Evolutionary conservation across 2,888 invertebrate genomes (phyloP), one percentile per base, ranked within the genome.

Genomic region (Amiota mariae): DNA sequence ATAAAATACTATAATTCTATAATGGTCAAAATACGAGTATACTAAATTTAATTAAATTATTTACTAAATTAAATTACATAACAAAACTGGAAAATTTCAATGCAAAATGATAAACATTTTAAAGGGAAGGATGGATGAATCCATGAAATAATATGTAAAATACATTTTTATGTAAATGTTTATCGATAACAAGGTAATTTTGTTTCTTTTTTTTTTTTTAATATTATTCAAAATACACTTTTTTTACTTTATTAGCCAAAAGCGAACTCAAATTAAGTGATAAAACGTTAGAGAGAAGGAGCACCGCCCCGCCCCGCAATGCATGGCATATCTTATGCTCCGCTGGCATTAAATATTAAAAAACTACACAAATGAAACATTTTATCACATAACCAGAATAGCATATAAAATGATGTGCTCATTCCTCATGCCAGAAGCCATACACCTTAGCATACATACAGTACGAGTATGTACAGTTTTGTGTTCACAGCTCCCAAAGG

Each of bases 131-230:
- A 36, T 6, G 74, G 75, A 80, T 79, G 77, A 76, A 77, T 73
- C 64, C 72, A 57, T 15, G n/a, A 20, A 49, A 36, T 54, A 24
- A 76, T 80, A 77, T 80, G 82, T 82, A 81, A 79, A 81, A 81
- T 36, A 36, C 79, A 83, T 85, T 87, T 87, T 78, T 82, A 86
- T 87, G 85, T 83, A 82, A 85, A 87, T 87, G 81, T 80, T 81
- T 81, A 85, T 87, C 77, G 82, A 79, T 77, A 81, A 75, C 78
- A 82, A 2, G 51, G 49, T 3, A n/a, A 54, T 54, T 12, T n/a
- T 54, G 54, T 54, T 12, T 6, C 4, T 46, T 63, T n/a, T 63
- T 63, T 36, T 12, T 13, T 46, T 78, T 84, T 81, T 85, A 78
- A 77, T 82, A 76, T 75, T n/a, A 36, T 36, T 36, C 36, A 36